A percentile compares a stretch with the other conserved stretches of the same genome.
These are phyloP conservation scores for Poecilus cupreus DNA, from an alignment of 2,888 invertebrate species.

Conservation along the genomic window DNA sequence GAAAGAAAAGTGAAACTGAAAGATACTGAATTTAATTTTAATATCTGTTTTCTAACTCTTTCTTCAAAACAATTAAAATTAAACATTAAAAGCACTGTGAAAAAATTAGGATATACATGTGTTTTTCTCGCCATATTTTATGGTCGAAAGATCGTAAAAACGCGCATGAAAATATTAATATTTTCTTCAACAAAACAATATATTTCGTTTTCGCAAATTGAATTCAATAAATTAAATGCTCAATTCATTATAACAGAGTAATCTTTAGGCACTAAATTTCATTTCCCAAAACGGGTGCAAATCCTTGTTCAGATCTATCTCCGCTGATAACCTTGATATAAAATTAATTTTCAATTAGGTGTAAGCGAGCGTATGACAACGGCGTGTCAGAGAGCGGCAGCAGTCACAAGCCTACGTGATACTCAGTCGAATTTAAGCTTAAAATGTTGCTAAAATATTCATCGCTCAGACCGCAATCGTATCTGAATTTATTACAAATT, in stretches of 20 bases:
- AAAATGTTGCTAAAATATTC: background rate
- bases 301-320: background rate
- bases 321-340: constrained; percentile 19
- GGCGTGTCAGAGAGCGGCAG: background rate
- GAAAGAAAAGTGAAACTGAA: background rate
- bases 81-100: too few species aligned
- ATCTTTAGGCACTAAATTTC: too few species aligned
- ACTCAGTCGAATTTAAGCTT: background rate
- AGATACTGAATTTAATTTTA: background rate
- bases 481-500: background rate
- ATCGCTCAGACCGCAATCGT: background rate
- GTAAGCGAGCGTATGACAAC: constrained; percentile 1
- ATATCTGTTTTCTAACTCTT: too few species aligned
- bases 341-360: constrained; percentile 46
- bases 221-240: too few species aligned
- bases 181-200: too few species aligned
- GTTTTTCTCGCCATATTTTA: too few species aligned
- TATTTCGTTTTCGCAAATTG: too few species aligned
- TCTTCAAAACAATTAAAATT: too few species aligned
- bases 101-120: too few species aligned
- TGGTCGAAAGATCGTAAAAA: too few species aligned
- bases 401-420: background rate
- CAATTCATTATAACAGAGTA: too few species aligned
- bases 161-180: too few species aligned
- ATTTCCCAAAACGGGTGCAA: background rate